phyloP scores from a whole-genome alignment of 2,113 vertebrate genomes.

The Daubentonia madagascariensis region DNA sequence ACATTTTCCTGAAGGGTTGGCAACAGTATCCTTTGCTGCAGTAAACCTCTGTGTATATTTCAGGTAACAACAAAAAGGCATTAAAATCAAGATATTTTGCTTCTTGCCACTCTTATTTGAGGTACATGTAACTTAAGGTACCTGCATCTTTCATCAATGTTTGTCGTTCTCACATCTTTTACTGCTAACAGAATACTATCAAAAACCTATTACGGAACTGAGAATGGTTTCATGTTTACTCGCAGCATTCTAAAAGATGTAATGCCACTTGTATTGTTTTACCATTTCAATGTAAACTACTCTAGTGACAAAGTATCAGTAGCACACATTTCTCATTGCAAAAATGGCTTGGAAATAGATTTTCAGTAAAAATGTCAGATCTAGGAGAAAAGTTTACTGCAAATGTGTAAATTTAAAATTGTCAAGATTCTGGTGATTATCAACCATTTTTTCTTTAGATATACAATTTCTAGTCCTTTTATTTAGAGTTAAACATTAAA shows the following conservation, averaged over 20 bases:
- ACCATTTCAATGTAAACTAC: neutral
- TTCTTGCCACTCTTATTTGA: neutral
- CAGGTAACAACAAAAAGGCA: neutral
- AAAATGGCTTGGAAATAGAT: neutral
- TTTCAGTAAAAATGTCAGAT: conserved; percentile 16
- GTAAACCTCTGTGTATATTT: neutral
- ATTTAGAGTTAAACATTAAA: conserved; percentile 10
- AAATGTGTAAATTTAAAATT: neutral
- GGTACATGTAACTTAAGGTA: neutral
- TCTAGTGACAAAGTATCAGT: neutral
- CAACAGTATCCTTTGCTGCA: neutral
- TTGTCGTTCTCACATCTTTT: neutral
- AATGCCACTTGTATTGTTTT: neutral
- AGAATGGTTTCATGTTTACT: neutral
- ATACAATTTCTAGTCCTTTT: neutral
- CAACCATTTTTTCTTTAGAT: neutral
- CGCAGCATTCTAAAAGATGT: neutral
- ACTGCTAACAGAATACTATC: neutral
- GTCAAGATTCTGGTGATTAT: neutral
- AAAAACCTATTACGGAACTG: neutral
- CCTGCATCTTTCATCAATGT: neutral
- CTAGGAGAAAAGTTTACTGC: neutral
- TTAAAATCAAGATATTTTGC: neutral
- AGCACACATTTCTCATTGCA: neutral
- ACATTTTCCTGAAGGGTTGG: neutral